phyloP scores from a whole-genome alignment of 2,888 invertebrate species.

The Biston betularia region DNA sequence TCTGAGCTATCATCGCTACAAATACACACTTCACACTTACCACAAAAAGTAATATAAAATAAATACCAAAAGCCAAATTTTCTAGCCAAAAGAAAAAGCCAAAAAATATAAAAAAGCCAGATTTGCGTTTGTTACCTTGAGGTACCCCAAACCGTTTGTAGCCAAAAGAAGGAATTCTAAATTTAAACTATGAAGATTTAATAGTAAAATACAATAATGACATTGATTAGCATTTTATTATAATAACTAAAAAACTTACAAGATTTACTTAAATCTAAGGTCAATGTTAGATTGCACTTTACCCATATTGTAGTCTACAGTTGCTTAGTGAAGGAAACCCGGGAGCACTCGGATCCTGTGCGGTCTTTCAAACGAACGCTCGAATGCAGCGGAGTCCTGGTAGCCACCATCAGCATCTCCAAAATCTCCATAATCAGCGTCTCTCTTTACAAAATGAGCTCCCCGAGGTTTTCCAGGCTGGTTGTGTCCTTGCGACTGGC shows the following conservation, averaged over 20 bases:
- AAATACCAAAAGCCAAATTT: no score
- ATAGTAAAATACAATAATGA: conserved; percentile 29
- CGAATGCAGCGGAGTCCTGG: conserved; percentile 49
- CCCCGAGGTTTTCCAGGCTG: conserved; percentile 22
- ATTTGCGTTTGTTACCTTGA: no score
- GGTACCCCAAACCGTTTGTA: neutral
- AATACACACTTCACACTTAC: no score
- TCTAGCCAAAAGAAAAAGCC: no score
- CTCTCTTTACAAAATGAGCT: conserved; percentile 64
- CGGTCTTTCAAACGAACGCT: conserved; percentile 61
- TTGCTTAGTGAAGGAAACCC: conserved; percentile 64
- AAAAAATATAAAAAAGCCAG: no score
- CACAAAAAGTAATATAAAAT: no score
- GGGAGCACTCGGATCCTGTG: conserved; percentile 70
- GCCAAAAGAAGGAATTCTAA: neutral
- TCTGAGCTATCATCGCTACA: no score
- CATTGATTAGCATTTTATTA: conserved; percentile 50
- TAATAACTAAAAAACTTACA: conserved; percentile 21
- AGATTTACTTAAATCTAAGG: conserved; percentile 9
- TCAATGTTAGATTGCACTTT: conserved; percentile 37
- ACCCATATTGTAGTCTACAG: conserved; percentile 25
- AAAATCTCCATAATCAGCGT: conserved; percentile 57
- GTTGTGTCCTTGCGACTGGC: conserved; percentile 10
- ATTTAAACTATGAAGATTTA: neutral
- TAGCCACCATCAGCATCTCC: conserved; percentile 51